These are phyloP conservation scores for Syrrhaptes paradoxus DNA, from an alignment of 2,113 vertebrate genomes.

Conservation along the genomic window DNA sequence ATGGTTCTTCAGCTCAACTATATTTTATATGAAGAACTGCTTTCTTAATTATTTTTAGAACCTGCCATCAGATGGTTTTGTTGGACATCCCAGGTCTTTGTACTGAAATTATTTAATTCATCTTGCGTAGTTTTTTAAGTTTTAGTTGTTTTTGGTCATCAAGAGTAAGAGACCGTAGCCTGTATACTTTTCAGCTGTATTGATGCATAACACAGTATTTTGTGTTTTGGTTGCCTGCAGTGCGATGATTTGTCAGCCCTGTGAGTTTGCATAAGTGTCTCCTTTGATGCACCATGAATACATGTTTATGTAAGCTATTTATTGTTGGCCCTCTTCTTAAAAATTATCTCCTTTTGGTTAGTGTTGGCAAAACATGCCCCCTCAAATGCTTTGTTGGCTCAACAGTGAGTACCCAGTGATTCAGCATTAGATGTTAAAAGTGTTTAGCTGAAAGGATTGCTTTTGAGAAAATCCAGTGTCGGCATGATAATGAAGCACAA, in stretches of 20 bases:
- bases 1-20: background rate
- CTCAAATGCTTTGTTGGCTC: slow-evolving; percentile 17
- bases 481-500: background rate
- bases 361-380: background rate
- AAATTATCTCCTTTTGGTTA: background rate
- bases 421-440: slow-evolving; percentile 14
- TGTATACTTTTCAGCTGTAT: background rate
- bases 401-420: slow-evolving; percentile 20
- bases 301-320: slow-evolving; percentile 25
- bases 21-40: background rate
- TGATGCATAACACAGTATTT: background rate
- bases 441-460: background rate
- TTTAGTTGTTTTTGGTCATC: background rate
- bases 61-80: background rate
- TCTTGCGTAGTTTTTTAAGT: background rate
- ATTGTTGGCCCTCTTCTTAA: background rate
- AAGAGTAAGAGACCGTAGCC: background rate
- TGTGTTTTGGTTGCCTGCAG: slow-evolving; percentile 13
- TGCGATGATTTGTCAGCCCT: background rate
- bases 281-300: background rate
- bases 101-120: background rate
- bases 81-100: background rate
- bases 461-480: background rate
- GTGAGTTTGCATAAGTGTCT: slow-evolving; percentile 14
- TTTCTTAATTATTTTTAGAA: background rate